Evolutionary conservation across 2,797 vertebrate species (phyloP).

Genomic region (Epinephelus awoara): DNA sequence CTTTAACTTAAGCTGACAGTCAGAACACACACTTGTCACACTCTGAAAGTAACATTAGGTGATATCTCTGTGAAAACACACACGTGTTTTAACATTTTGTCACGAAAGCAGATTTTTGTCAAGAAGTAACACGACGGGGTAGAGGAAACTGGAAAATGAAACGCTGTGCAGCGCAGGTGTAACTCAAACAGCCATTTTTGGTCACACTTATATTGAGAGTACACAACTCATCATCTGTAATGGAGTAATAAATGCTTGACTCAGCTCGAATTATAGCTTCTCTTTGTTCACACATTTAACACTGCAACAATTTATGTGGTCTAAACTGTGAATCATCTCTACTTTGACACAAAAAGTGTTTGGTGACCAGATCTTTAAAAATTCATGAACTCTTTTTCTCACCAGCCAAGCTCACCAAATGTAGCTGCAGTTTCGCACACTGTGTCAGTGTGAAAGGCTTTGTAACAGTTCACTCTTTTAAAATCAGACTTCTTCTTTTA

Average conservation of each 20-base stretch:
- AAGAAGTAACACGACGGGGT: neutral
- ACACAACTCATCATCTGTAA: neutral
- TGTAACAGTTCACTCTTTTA: neutral
- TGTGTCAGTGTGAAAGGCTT: neutral
- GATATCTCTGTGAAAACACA: conserved; percentile 34
- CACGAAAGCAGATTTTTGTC: conserved; percentile 45
- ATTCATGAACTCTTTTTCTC: conserved; percentile 42
- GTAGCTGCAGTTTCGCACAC: neutral
- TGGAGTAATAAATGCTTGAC: conserved; percentile 14
- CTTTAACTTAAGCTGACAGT: conserved; percentile 58
- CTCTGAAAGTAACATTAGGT: conserved; percentile 39
- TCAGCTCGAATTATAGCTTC: conserved; percentile 18
- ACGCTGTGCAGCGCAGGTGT: neutral
- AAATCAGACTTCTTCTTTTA: neutral
- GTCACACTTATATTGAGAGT: neutral
- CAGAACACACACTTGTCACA: conserved; percentile 51
- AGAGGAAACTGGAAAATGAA: conserved; percentile 14
- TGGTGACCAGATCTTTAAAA: conserved; percentile 37
- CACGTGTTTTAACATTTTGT: conserved; percentile 26
- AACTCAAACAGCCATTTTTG: neutral
- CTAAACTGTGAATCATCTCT: conserved; percentile 46
- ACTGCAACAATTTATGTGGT: conserved; percentile 26
- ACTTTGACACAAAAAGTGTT: conserved; percentile 41
- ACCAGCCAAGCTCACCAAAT: conserved; percentile 22
- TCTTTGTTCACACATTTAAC: conserved; percentile 21